Base-by-base conservation (phyloP, 2,113 vertebrate genomes). In the Carollia perspicillata region DNA sequence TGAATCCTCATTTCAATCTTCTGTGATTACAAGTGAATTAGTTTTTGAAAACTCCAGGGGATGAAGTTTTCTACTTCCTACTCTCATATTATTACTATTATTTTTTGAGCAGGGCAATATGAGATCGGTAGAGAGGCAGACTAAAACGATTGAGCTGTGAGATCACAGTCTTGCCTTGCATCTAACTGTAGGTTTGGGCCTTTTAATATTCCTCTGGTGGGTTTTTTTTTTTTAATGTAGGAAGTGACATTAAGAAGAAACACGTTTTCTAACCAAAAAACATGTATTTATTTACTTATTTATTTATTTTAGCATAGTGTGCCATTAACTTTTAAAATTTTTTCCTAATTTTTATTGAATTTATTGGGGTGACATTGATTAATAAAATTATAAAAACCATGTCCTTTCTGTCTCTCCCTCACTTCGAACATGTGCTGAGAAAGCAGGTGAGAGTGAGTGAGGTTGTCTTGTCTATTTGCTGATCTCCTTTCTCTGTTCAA, bases 1-100 rank as follows among this genome's bases (percentile, higher is more conserved):
- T 4, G 86, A 97, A 91, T 91, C 91, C 89, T 96, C 65, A 81
- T 96, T 98, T 97, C 90, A 71, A 77, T 97, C 97, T 96, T 87
- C 55, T 93, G 80, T 98, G 97, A 94, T 98, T 98, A 97, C 89
- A 90, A 9, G 66, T 63, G 95, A 98, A 96, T 97, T 96, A 96
- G 97, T 97, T 96, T 97, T 86, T 47, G 93, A 35, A 89, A 98
- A 95, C 97, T 97, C 86, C 0, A 60, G 93, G 96, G 94, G 77
- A 95, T 93, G 81, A 94, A 74, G 49, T 89, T 91, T 90, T 88
- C 35, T 4, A 40, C 60, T 86, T 81, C 79, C 63, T 22, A 0
- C 35, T 51, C 77, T 16, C 87, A 51, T 44, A 37, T 89, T 95
- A 75, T 69, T 96, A 77, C 93, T 90, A 33, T 87, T 81, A 80